Evolutionary conservation across 2,113 vertebrate genomes (phyloP).

Genomic region (Hyla sarda): DNA sequence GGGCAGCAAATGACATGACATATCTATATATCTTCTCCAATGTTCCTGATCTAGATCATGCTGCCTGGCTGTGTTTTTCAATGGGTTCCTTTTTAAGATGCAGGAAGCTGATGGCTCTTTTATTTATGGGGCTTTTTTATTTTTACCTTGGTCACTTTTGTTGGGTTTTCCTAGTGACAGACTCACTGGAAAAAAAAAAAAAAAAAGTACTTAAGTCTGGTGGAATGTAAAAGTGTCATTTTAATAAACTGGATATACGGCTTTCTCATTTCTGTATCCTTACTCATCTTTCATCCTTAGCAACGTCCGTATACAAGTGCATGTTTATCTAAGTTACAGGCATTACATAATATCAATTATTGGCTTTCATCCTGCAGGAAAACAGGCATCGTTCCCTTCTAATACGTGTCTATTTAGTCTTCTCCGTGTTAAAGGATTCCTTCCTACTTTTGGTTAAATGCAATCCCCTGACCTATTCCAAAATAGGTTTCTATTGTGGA

Average conservation of each 20-base stretch:
- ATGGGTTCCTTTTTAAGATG: too few species aligned
- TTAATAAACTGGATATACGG: background rate
- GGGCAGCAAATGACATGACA: too few species aligned
- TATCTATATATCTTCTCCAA: too few species aligned
- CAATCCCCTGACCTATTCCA: background rate
- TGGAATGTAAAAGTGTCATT: background rate
- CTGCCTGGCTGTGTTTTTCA: too few species aligned
- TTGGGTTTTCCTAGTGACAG: background rate
- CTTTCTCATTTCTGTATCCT: slow-evolving; percentile 13
- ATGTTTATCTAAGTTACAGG: slow-evolving; percentile 15
- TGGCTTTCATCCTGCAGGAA: background rate
- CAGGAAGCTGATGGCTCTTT: too few species aligned
- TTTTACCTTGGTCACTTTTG: background rate
- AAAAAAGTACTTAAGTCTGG: background rate
- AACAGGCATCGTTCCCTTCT: background rate
- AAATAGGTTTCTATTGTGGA: background rate
- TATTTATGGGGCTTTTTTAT: background rate
- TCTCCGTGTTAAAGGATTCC: background rate
- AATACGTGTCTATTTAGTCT: background rate
- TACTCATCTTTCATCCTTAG: slow-evolving; percentile 10
- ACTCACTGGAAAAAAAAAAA: background rate
- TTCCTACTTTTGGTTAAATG: background rate
- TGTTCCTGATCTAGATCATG: too few species aligned
- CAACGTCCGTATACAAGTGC: slow-evolving; percentile 8
- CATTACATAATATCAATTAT: background rate